A percentile compares a stretch with the other conserved stretches of the same genome.
Evolutionary conservation across 2,113 vertebrate genomes (phyloP).

Genomic region (Columbina picui): DNA sequence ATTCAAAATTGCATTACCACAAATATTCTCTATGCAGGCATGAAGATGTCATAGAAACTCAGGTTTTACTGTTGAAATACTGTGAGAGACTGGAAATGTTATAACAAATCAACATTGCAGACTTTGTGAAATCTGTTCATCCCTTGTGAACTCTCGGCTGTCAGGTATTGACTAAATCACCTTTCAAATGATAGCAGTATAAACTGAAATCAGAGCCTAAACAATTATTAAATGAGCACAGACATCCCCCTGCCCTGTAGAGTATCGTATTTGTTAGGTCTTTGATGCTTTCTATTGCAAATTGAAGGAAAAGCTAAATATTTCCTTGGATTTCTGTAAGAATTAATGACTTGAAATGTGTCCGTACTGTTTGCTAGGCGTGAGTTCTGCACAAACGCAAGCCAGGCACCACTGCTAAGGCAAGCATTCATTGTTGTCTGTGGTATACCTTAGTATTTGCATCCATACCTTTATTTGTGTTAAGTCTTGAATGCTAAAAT

Average conservation of each 20-base stretch:
- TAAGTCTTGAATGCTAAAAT: background rate
- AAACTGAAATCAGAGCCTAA: background rate
- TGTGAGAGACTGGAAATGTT: background rate
- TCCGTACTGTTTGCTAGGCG: background rate
- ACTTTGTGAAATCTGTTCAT: background rate
- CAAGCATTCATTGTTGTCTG: background rate
- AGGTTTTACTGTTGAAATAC: background rate
- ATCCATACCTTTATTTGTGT: background rate
- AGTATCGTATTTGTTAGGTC: background rate
- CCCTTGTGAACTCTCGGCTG: background rate
- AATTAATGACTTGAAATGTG: background rate
- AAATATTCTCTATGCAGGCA: fast-evolving
- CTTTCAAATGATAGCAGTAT: background rate
- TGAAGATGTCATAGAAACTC: background rate
- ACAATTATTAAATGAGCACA: background rate
- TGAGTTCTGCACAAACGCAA: background rate
- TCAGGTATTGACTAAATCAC: background rate
- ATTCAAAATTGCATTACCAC: background rate
- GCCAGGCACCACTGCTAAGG: background rate
- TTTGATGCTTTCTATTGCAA: background rate
- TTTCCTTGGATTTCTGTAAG: background rate
- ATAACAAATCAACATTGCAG: background rate
- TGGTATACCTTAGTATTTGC: background rate
- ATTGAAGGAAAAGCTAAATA: background rate
- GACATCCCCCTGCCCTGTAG: no score